Evolutionary conservation across 2,113 vertebrate species (phyloP).

Genomic region (Hippocampus guttulatus): DNA sequence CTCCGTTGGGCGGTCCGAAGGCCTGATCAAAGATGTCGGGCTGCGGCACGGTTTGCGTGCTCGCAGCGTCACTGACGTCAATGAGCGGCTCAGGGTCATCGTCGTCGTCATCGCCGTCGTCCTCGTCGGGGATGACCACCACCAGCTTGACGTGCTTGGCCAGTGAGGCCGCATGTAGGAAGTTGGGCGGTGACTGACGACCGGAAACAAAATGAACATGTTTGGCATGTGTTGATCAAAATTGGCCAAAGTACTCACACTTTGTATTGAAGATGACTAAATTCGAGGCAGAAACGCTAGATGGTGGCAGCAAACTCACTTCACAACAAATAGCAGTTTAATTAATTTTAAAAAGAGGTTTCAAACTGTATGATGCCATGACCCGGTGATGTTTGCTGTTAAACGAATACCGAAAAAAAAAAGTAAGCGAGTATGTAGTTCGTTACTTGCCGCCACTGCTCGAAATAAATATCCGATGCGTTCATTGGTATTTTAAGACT

Average conservation of each 20-base stretch:
- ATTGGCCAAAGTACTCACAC: neutral
- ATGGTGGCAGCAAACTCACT: neutral
- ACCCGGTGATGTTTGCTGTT: no score
- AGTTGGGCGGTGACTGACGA: slow-evolving; percentile 82
- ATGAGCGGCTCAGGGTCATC: slow-evolving; percentile 87
- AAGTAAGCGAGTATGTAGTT: neutral
- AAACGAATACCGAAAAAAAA: no score
- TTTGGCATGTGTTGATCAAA: neutral
- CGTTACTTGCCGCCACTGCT: neutral
- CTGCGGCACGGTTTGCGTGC: slow-evolving; percentile 56
- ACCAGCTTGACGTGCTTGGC: slow-evolving; percentile 94
- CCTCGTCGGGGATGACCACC: slow-evolving; percentile 88
- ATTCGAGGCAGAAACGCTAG: no score
- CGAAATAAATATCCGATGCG: neutral
- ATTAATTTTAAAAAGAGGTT: no score
- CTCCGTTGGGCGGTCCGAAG: slow-evolving; percentile 86
- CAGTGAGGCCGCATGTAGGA: slow-evolving; percentile 87
- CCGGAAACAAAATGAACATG: neutral
- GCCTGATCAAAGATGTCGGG: slow-evolving; percentile 88
- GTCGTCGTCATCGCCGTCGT: slow-evolving; percentile 82
- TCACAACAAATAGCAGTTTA: neutral
- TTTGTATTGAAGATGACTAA: neutral
- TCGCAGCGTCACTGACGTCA: slow-evolving; percentile 73
- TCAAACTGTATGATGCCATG: no score
- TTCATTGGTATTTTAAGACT: neutral